Conservation (phyloP, 2,888 invertebrate species). For the Agonopterix heracliana region DNA sequence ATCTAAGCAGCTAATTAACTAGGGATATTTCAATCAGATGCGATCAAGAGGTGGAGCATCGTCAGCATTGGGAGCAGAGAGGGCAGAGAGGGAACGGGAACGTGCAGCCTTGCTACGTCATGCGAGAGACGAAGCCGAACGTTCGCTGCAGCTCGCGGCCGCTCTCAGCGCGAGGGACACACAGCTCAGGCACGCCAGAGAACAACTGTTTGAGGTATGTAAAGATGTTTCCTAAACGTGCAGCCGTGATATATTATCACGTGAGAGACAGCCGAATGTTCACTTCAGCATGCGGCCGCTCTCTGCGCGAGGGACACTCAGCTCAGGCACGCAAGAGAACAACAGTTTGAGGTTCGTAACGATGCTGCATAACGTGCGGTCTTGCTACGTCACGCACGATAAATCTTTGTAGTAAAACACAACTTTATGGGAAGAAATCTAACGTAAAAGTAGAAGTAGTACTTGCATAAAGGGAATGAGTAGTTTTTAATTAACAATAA, state of each 20-base stretch:
- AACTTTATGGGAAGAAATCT: too few relatives aligned
- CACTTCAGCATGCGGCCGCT: constrained; percentile 86
- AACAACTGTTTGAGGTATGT: constrained; percentile 87
- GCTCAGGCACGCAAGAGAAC: constrained; percentile 89
- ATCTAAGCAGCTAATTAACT: too few relatives aligned
- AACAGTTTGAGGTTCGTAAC: constrained; percentile 82
- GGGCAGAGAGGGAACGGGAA: constrained; percentile 88
- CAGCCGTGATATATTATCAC: neutral
- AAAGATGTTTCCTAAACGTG: neutral
- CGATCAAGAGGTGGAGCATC: constrained; percentile 86
- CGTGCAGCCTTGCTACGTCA: constrained; percentile 91
- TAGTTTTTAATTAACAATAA: too few relatives aligned
- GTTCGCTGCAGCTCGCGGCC: constrained; percentile 89
- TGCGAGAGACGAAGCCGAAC: constrained; percentile 92
- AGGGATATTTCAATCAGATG: constrained; percentile 40
- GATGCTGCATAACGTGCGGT: neutral
- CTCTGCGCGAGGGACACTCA: constrained; percentile 90
- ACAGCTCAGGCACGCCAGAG: constrained; percentile 89
- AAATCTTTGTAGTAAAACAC: too few relatives aligned
- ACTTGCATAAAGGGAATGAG: too few relatives aligned
- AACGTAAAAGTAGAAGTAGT: too few relatives aligned
- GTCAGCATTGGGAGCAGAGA: constrained; percentile 78
- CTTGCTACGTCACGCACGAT: too few relatives aligned
- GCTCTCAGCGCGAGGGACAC: constrained; percentile 92
- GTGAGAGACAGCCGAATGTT: constrained; percentile 50